These are phyloP conservation scores for Cecidostiba fungosa DNA, from an alignment of 2,888 invertebrate species.

Conservation along the genomic window DNA sequence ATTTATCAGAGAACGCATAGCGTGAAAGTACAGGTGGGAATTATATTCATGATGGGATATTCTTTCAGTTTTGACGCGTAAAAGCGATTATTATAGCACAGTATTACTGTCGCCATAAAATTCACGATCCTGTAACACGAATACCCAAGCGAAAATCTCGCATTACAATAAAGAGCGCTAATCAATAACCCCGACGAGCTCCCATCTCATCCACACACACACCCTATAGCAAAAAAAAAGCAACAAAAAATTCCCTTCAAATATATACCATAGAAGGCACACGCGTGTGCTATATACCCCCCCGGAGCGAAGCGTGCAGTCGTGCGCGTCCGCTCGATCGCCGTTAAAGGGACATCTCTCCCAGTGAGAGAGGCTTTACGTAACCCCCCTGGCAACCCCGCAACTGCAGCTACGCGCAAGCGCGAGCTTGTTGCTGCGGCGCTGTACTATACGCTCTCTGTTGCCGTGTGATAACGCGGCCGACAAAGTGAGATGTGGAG, in stretches of 20 bases:
- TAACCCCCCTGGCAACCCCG: conserved; percentile 41
- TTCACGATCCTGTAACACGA: no score
- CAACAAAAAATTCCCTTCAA: background rate
- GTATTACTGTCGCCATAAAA: no score
- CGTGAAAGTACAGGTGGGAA: background rate
- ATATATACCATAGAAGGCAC: background rate
- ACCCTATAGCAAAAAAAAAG: conserved; percentile 6
- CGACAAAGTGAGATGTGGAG: conserved; percentile 8
- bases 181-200: background rate
- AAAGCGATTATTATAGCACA: no score
- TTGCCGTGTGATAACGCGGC: conserved; percentile 7
- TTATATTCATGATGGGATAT: no score
- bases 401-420: conserved; percentile 4
- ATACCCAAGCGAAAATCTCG: background rate
- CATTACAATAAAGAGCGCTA: background rate
- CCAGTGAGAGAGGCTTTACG: conserved; percentile 29
- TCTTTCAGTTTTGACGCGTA: no score
- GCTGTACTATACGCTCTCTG: background rate
- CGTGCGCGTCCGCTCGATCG: background rate
- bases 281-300: background rate
- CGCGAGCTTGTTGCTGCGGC: background rate
- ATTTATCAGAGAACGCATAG: background rate
- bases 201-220: background rate
- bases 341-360: conserved; percentile 6
- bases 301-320: background rate